phyloP scores from a whole-genome alignment of 2,113 vertebrate genomes.

The Anolis carolinensis region DNA sequence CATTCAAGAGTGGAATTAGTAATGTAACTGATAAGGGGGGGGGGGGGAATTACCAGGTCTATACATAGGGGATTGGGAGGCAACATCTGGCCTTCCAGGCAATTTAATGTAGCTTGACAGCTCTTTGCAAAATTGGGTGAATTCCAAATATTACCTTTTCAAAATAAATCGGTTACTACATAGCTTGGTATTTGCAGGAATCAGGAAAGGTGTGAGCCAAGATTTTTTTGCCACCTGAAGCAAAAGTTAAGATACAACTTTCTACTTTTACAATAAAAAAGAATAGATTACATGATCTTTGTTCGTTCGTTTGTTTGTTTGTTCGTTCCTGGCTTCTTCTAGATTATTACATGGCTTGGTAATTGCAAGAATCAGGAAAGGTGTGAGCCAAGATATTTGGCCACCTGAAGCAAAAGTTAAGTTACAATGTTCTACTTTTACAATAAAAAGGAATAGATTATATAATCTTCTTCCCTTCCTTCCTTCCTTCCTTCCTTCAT shows the following conservation, averaged over 20 bases:
- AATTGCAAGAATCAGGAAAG: no score
- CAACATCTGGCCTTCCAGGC: not conserved
- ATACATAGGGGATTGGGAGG: not conserved
- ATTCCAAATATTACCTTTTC: not conserved
- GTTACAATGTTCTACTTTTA: no score
- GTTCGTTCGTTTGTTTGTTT: no score
- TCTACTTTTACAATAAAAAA: not conserved
- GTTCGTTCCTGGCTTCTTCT: no score
- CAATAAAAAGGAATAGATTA: no score
- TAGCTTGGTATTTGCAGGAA: not conserved
- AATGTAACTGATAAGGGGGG: not conserved
- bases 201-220: not conserved
- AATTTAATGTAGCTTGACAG: not conserved
- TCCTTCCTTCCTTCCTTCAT: no score
- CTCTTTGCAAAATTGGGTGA: not conserved
- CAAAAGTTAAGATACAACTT: not conserved
- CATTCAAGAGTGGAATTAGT: fast-evolving
- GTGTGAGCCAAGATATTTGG: no score
- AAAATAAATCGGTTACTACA: not conserved
- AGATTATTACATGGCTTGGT: no score
- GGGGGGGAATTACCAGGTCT: not conserved
- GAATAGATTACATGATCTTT: not conserved
- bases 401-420: no score
- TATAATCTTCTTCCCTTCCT: no score
- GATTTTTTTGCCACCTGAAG: not conserved